These are phyloP conservation scores for Autographa gamma DNA, from an alignment of 2,888 invertebrate genomes.

Conservation along the genomic window DNA sequence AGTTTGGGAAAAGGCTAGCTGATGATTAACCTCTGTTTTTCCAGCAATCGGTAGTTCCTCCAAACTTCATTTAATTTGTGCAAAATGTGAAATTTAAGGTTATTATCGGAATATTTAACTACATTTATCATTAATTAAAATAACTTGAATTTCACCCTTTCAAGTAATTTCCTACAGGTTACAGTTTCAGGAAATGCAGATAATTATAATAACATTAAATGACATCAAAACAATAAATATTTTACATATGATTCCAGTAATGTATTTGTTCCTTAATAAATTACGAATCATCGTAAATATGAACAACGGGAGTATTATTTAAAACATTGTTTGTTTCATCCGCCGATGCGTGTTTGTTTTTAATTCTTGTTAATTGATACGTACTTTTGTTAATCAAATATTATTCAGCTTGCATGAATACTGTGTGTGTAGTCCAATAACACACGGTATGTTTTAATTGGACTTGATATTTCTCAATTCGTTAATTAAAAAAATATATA, in stretches of 20 bases:
- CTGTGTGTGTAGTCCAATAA: not conserved
- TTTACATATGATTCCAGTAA: not conserved
- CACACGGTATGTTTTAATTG: not conserved
- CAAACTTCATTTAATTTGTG: too few species aligned
- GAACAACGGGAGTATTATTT: not conserved
- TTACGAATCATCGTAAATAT: not conserved
- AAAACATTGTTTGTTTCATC: not conserved
- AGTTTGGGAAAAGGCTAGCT: too few species aligned
- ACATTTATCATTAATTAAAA: too few species aligned
- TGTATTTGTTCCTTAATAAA: not conserved
- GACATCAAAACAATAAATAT: not conserved
- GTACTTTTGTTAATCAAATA: not conserved
- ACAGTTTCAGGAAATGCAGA: not conserved
- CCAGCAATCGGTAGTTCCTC: not conserved
- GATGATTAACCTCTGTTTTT: too few species aligned
- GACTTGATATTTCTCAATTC: not conserved
- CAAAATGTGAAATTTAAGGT: too few species aligned
- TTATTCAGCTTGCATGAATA: not conserved
- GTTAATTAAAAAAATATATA: too few species aligned
- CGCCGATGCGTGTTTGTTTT: not conserved
- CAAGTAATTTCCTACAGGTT: too few species aligned
- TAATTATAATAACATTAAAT: not conserved
- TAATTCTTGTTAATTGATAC: conserved; percentile 5
- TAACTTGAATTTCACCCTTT: too few species aligned
- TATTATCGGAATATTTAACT: too few species aligned